Evolutionary conservation across 1,140 invertebrate genomes (phyloP).

Genomic region (Pseudomyrmex flavicornis): DNA sequence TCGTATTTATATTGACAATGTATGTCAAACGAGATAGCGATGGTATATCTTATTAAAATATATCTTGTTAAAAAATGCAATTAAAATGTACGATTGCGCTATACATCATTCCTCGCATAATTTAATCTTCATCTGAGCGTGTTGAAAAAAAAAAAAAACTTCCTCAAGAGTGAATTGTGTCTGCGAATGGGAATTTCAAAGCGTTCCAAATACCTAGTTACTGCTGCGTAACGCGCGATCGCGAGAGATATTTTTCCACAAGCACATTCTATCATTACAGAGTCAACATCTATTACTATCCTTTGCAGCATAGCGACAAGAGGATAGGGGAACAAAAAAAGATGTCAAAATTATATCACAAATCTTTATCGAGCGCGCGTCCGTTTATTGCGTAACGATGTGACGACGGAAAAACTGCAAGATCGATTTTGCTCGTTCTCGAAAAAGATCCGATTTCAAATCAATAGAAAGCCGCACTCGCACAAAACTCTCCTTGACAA

Average conservation of each 20-base stretch:
- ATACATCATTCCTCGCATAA: conserved; percentile 30
- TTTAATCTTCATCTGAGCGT: conserved; percentile 17
- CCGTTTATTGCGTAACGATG: not conserved
- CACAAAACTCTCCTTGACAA: conserved; percentile 11
- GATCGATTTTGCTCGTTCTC: not conserved
- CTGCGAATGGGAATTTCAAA: conserved; percentile 52
- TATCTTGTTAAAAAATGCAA: not conserved
- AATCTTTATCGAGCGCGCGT: too few relatives aligned
- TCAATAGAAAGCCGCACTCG: not conserved
- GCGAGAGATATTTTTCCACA: conserved; percentile 49
- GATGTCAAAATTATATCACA: too few relatives aligned
- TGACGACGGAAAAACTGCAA: not conserved
- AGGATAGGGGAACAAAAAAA: too few relatives aligned
- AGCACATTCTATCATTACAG: conserved; percentile 9
- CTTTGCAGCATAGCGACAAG: too few relatives aligned
- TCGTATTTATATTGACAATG: not conserved
- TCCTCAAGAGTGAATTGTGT: conserved; percentile 41
- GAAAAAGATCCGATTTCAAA: not conserved
- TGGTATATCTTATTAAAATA: too few relatives aligned
- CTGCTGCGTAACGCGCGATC: conserved; percentile 64
- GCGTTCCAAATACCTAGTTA: conserved; percentile 72
- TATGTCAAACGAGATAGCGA: too few relatives aligned
- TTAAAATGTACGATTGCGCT: conserved; percentile 21
- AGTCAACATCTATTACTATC: not conserved
- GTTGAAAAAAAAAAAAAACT: conserved; percentile 11